Evolutionary conservation across 2,888 invertebrate species (phyloP), one percentile per base, ranked within the genome.

Genomic region (Escarpia spicata): DNA sequence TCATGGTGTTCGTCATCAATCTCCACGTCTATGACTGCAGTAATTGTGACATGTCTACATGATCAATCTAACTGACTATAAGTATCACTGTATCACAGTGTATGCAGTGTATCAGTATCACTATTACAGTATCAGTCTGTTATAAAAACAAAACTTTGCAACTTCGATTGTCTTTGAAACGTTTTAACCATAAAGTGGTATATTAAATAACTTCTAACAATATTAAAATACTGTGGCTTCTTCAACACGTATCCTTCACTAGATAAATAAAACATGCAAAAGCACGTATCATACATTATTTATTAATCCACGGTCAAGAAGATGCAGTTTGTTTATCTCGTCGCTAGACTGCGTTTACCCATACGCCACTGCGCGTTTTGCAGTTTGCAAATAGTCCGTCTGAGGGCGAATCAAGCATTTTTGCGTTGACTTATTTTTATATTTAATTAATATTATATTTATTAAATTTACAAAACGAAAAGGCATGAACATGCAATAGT

Each of bases 321-420:
- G 75, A 26, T 75, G 15, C 75, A 26, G 75, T 75, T 75, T 75
- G 75, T 75, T 75, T 75, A 75, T 75, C 75, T 75, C 75, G 75
- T 75, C 75, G 75, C 75, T 75, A 75, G 75, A 75, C 75, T 75
- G 75, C 75, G 26, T 75, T 75, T 75, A 26, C 75, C 75, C 75
- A 75, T n/a, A 75, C 75, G 75, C 75, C 75, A 26, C 19, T 75
- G 75, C 75, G 75, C 75, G 75, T 75, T n/a, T 75, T 75, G n/a
- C n/a, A 75, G 75, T 75, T 75, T 75, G 75, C 19, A 15, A 75
- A 75, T 26, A 75, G 6, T n/a, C 75, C 75, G 75, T 75, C 19
- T 75, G 75, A 26, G 15, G 75, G 75, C 75, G 75, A 52, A 52
- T 12, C 37, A 37, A 37, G 37, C 37, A 37, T 52, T 52, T 1